Percentiles rank a stretch among this genome's conserved stretches.
Conservation (phyloP, 1,140 invertebrate genomes). For the Steinernema feltiae region DNA sequence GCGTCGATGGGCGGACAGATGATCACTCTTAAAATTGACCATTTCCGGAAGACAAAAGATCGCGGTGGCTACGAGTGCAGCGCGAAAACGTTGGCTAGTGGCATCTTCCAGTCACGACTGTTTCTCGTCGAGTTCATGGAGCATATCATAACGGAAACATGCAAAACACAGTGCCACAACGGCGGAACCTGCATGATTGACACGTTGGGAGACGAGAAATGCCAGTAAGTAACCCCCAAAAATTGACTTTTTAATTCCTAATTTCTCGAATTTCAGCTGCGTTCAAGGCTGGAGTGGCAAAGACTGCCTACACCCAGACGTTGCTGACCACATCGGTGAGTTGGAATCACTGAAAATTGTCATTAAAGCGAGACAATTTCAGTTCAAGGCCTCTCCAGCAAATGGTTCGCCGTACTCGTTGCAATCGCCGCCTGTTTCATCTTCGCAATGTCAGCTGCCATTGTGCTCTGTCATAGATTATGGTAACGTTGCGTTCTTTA, state of each 20-base stretch:
- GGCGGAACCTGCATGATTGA: neutral
- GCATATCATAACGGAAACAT: neutral
- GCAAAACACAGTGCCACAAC: neutral
- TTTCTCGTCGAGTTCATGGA: neutral
- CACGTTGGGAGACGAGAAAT: neutral
- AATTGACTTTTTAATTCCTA: neutral
- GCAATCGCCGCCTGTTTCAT: neutral
- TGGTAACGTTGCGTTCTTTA: neutral
- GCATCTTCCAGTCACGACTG: neutral
- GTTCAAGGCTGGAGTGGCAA: neutral
- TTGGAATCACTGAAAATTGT: neutral
- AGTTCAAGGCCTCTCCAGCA: neutral
- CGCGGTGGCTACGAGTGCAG: neutral
- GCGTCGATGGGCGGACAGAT: neutral
- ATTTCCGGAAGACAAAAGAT: neutral
- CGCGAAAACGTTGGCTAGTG: neutral
- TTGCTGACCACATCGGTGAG: neutral
- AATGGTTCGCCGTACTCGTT: neutral
- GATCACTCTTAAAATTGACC: neutral
- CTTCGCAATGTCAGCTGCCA: neutral
- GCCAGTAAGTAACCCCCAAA: neutral
- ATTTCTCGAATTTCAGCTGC: neutral
- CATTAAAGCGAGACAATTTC: neutral
- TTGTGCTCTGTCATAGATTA: neutral
- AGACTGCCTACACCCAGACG: neutral